These are phyloP conservation scores for Amblyraja radiata DNA, from an alignment of 2,797 vertebrate genomes.

Conservation along the genomic window DNA sequence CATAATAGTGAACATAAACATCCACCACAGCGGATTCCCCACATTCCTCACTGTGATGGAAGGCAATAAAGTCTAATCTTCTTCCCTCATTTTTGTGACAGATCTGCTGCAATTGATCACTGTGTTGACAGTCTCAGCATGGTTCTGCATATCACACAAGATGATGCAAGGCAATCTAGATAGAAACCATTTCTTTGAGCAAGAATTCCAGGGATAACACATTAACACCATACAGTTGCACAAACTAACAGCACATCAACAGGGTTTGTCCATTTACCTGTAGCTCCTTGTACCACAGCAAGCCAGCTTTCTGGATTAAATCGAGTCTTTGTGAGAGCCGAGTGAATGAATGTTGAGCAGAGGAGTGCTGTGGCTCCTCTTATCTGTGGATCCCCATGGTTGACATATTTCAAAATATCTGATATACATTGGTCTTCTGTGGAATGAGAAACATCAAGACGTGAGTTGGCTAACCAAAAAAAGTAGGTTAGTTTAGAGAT, in stretches of 20 bases:
- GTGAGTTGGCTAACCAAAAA: no score
- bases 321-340: constrained; percentile 79
- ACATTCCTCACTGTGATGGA: no score
- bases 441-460: constrained; percentile 43
- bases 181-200: background rate
- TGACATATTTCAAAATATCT: constrained; percentile 75
- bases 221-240: no score
- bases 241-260: no score
- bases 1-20: no score
- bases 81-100: no score
- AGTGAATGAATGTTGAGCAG: constrained; percentile 77
- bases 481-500: no score
- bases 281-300: constrained; percentile 60
- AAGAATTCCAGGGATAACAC: background rate
- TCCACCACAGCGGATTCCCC: no score
- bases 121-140: background rate
- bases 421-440: constrained; percentile 87
- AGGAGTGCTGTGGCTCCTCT: constrained; percentile 87
- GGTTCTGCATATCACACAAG: background rate
- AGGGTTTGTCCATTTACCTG: constrained; percentile 51
- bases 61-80: no score
- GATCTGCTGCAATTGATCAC: background rate
- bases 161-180: background rate
- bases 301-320: constrained; percentile 81
- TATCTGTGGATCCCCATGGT: constrained; percentile 91